These are phyloP conservation scores for Eupeodes luniger DNA, from an alignment of 2,888 invertebrate genomes.

Conservation along the genomic window DNA sequence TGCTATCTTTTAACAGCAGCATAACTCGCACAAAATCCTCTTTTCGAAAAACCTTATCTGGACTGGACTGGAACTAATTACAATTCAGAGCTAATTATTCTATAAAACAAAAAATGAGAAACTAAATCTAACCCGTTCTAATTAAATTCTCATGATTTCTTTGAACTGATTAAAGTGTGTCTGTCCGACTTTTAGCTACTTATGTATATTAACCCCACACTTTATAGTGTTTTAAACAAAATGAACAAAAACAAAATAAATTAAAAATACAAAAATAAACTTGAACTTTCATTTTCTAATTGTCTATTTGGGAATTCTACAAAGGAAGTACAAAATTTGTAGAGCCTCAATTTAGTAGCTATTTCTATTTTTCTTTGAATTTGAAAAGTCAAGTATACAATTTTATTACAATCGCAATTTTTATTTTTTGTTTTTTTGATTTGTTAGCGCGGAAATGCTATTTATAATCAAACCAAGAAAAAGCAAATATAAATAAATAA, in stretches of 20 bases:
- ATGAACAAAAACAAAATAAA: not conserved
- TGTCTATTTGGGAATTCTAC: constrained; percentile 19
- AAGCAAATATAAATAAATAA: not conserved
- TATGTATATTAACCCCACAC: not conserved
- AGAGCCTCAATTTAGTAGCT: not conserved
- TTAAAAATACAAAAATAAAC: constrained; percentile 20
- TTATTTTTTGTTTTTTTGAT: constrained; percentile 19
- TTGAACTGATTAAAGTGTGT: constrained; percentile 12
- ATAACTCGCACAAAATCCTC: not conserved
- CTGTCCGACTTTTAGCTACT: too few relatives aligned
- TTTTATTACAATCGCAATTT: constrained; percentile 45
- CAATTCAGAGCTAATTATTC: constrained; percentile 1
- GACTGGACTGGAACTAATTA: not conserved
- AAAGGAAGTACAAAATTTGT: constrained; percentile 16
- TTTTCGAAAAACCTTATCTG: not conserved
- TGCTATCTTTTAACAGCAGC: too few relatives aligned
- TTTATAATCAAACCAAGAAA: constrained; percentile 41
- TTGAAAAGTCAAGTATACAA: not conserved
- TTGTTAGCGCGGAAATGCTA: constrained; percentile 44
- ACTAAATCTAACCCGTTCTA: not conserved
- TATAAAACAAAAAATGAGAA: not conserved
- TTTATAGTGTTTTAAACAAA: not conserved
- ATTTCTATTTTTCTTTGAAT: not conserved
- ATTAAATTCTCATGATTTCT: constrained; percentile 24
- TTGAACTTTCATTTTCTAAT: constrained; percentile 55